A percentile compares a stretch with the other conserved stretches of the same genome.
Evolutionary conservation across 2,888 invertebrate species (phyloP).

Genomic region (Chrysomela aeneicollis): DNA sequence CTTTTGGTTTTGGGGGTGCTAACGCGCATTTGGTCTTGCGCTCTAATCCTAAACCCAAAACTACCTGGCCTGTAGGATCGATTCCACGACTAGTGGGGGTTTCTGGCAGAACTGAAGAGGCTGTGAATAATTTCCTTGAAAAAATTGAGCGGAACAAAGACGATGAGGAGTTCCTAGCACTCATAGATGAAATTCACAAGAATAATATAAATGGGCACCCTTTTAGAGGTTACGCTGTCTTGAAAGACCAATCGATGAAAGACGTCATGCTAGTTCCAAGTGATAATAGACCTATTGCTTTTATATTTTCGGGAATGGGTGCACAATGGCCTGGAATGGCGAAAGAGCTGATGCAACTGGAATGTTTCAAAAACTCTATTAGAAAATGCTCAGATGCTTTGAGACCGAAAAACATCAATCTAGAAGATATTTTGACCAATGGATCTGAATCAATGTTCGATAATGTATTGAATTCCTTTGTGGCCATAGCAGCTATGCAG

Average conservation of each 20-base stretch:
- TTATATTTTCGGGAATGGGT: slow-evolving; percentile 97
- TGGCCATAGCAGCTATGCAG: slow-evolving; percentile 95
- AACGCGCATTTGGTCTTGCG: slow-evolving; percentile 91
- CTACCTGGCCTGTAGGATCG: slow-evolving; percentile 65
- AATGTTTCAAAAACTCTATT: slow-evolving; percentile 82
- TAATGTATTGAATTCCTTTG: slow-evolving; percentile 88
- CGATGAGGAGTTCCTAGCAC: slow-evolving; percentile 78
- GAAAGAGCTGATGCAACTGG: slow-evolving; percentile 82
- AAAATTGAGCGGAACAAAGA: slow-evolving; percentile 68
- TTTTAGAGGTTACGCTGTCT: slow-evolving; percentile 81
- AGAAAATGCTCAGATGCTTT: slow-evolving; percentile 79
- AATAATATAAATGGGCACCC: slow-evolving; percentile 78
- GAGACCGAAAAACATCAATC: slow-evolving; percentile 80
- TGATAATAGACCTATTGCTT: slow-evolving; percentile 88
- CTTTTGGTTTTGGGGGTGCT: slow-evolving; percentile 98
- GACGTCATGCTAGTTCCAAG: slow-evolving; percentile 64
- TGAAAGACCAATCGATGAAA: slow-evolving; percentile 64
- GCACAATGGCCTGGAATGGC: slow-evolving; percentile 98
- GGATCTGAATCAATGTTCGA: slow-evolving; percentile 82
- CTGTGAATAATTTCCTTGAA: slow-evolving; percentile 72
- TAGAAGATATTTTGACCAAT: slow-evolving; percentile 80
- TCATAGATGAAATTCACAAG: slow-evolving; percentile 79
- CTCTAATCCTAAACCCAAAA: slow-evolving; percentile 77
- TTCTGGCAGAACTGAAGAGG: slow-evolving; percentile 86
- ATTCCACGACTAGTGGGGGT: slow-evolving; percentile 76